Conservation (phyloP, 1,140 invertebrate species). For the Pemphigus obesinymphae region DNA sequence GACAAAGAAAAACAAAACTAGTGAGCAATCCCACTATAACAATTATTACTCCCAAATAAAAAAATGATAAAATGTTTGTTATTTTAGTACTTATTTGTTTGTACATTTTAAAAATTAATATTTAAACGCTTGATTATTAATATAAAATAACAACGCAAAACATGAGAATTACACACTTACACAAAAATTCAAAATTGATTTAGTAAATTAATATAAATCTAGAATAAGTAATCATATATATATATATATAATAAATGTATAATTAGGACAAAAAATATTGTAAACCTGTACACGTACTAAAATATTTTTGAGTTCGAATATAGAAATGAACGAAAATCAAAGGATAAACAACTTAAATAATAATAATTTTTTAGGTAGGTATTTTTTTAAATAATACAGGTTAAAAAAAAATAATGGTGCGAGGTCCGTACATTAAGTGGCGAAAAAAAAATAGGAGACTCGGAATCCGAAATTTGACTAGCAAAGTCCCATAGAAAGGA, state of each 20-base stretch:
- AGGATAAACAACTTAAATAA: conserved; percentile 38
- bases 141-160: conserved; percentile 41
- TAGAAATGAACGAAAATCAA: conserved; percentile 35
- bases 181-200: conserved; percentile 30
- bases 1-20: conserved; percentile 42
- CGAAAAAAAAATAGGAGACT: conserved; percentile 40
- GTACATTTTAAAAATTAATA: conserved; percentile 24
- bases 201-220: conserved; percentile 41
- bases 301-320: conserved; percentile 39
- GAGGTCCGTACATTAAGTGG: conserved; percentile 36
- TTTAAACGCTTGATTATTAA: conserved; percentile 38
- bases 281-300: conserved; percentile 41
- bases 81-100: conserved; percentile 36
- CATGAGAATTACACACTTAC: conserved; percentile 32
- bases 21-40: conserved; percentile 41
- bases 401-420: conserved; percentile 37
- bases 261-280: conserved; percentile 41
- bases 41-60: conserved; percentile 41
- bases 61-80: conserved; percentile 37
- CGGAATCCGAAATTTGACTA: conserved; percentile 42
- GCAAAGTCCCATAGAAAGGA: conserved; percentile 34
- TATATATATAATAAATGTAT: conserved; percentile 20
- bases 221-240: conserved; percentile 37
- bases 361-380: conserved; percentile 24
- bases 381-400: conserved; percentile 39